phyloP scores from a whole-genome alignment of 1,140 invertebrate species.

The Anadara kagoshimensis region DNA sequence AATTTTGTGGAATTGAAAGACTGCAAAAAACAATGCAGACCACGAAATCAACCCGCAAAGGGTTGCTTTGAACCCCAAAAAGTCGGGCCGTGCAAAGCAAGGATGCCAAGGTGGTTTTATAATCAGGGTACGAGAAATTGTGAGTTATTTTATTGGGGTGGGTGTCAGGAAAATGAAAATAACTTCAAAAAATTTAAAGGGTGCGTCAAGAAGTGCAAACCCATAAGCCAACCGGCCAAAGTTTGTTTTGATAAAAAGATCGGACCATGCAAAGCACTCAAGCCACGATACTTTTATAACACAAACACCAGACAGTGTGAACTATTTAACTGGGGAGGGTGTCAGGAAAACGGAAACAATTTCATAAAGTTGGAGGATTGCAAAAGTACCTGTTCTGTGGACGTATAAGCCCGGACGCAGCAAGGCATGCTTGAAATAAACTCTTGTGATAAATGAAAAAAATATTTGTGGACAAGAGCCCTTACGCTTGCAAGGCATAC shows the following conservation, averaged over 20 bases:
- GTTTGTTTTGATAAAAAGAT: not conserved
- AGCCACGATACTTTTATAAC: not conserved
- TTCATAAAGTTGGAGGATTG: not conserved
- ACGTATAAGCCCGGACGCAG: too few species aligned
- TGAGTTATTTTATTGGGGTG: constrained; percentile 77
- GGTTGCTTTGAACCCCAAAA: constrained; percentile 40
- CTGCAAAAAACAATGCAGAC: constrained; percentile 30
- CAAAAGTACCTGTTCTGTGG: not conserved
- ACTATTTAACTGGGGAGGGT: not conserved
- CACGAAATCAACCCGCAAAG: not conserved
- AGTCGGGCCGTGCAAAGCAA: constrained; percentile 47
- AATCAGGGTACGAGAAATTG: constrained; percentile 71
- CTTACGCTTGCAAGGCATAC: too few species aligned
- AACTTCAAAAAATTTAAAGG: constrained; percentile 72
- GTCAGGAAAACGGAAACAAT: not conserved
- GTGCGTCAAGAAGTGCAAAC: constrained; percentile 15
- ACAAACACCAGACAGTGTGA: not conserved
- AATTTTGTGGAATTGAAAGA: constrained; percentile 72
- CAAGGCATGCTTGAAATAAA: too few species aligned
- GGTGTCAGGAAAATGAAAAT: constrained; percentile 77
- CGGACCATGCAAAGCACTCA: not conserved
- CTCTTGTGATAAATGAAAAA: too few species aligned
- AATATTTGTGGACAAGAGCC: too few species aligned
- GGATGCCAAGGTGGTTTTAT: constrained; percentile 74
- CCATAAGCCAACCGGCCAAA: not conserved